Conservation (phyloP, 2,888 invertebrate genomes). For the Dicranocentrus wangi region DNA sequence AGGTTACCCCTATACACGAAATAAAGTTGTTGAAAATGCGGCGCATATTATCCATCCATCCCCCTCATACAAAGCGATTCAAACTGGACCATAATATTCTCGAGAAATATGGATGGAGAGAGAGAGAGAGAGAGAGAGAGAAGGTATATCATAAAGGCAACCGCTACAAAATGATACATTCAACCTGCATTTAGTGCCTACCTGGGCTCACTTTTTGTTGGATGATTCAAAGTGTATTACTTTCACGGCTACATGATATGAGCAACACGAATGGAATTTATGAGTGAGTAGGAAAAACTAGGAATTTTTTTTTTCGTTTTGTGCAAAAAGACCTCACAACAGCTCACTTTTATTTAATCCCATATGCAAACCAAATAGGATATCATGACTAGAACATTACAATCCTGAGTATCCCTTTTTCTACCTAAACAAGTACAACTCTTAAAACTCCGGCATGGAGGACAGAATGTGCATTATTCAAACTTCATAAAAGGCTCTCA, state of each 20-base stretch:
- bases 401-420: not conserved
- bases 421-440: too few relatives aligned
- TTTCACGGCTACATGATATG: conserved; percentile 24
- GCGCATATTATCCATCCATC: too few relatives aligned
- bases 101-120: too few relatives aligned
- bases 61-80: too few relatives aligned
- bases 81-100: too few relatives aligned
- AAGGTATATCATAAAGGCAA: too few relatives aligned
- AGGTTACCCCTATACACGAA: too few relatives aligned
- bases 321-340: conserved; percentile 33
- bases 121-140: too few relatives aligned
- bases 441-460: not conserved
- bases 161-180: not conserved
- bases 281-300: conserved; percentile 36
- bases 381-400: conserved; percentile 10
- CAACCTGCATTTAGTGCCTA: not conserved
- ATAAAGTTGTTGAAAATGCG: too few relatives aligned
- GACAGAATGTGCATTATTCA: conserved; percentile 7
- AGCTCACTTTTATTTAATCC: not conserved
- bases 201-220: not conserved
- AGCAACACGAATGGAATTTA: conserved; percentile 60
- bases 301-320: conserved; percentile 37
- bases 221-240: conserved; percentile 8
- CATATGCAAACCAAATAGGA: not conserved
- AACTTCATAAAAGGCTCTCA: conserved; percentile 34